Percentiles rank a stretch among this genome's conserved stretches.
Conservation (phyloP, 1,140 invertebrate species). For the Psilanteris sp. region DNA sequence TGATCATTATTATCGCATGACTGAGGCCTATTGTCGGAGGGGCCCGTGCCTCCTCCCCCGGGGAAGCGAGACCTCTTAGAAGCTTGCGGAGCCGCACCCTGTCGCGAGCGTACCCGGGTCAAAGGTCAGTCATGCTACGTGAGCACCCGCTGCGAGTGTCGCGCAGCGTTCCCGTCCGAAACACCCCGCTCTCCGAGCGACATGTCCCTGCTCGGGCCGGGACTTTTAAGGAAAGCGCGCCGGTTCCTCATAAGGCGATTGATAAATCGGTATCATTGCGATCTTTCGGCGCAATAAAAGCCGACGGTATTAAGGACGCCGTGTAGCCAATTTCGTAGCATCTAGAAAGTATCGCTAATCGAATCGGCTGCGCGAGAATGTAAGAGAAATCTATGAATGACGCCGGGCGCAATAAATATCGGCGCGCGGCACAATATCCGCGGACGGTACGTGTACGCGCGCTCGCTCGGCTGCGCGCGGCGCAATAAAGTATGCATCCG, state of each 20-base stretch:
- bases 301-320: slow-evolving; percentile 23
- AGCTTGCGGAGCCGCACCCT: slow-evolving; percentile 73
- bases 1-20: slow-evolving; percentile 79
- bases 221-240: slow-evolving; percentile 51
- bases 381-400: slow-evolving; percentile 51
- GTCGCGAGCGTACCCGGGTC: slow-evolving; percentile 69
- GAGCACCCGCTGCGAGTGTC: slow-evolving; percentile 76
- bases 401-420: slow-evolving; percentile 46
- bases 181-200: slow-evolving; percentile 50
- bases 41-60: slow-evolving; percentile 60
- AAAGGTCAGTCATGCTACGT: slow-evolving; percentile 71
- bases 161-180: slow-evolving; percentile 70
- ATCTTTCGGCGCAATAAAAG: slow-evolving; percentile 32
- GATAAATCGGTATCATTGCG: slow-evolving; percentile 53
- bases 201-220: slow-evolving; percentile 40
- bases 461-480: slow-evolving; percentile 5
- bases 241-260: slow-evolving; percentile 43
- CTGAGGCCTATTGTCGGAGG: slow-evolving; percentile 72
- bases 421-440: slow-evolving; percentile 20
- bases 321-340: slow-evolving; percentile 46
- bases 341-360: slow-evolving; percentile 55
- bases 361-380: slow-evolving; percentile 22
- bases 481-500: slow-evolving; percentile 42
- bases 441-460: slow-evolving; percentile 42
- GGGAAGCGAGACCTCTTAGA: slow-evolving; percentile 65